Percentiles rank a stretch among this genome's conserved stretches.
These are phyloP conservation scores for Ochlodes sylvanus DNA, from an alignment of 2,888 invertebrate species.

Conservation along the genomic window DNA sequence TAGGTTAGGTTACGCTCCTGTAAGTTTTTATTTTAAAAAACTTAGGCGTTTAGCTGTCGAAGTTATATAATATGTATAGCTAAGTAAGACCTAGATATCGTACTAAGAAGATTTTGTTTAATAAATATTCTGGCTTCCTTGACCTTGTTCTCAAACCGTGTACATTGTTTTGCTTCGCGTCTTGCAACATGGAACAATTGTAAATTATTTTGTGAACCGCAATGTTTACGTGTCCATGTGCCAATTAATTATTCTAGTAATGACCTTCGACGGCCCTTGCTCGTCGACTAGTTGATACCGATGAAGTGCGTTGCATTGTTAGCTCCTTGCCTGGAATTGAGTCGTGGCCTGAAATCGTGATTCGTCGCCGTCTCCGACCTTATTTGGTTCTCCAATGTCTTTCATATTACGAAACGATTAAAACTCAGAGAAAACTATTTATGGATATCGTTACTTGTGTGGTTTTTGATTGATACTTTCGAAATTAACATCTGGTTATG, in stretches of 20 bases:
- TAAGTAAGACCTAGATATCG: constrained; percentile 4
- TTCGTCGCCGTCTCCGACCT: constrained; percentile 41
- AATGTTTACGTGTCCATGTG: constrained; percentile 59
- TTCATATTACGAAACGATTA: constrained; percentile 40
- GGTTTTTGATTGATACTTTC: constrained; percentile 20
- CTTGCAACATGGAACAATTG: constrained; percentile 64
- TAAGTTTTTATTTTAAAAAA: background rate
- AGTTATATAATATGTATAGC: constrained; percentile 11
- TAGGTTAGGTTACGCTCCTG: background rate
- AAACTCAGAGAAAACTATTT: constrained; percentile 23
- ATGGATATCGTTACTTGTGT: constrained; percentile 6
- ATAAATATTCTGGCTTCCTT: constrained; percentile 55
- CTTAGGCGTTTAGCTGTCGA: constrained; percentile 37
- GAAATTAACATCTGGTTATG: constrained; percentile 10
- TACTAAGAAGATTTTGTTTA: constrained; percentile 47
- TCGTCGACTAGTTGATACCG: constrained; percentile 39
- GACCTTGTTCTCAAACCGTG: constrained; percentile 60
- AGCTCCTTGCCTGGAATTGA: constrained; percentile 52
- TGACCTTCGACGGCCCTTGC: constrained; percentile 61
- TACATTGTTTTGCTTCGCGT: constrained; percentile 65
- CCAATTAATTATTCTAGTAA: constrained; percentile 52
- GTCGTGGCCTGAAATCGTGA: constrained; percentile 50
- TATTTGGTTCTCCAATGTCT: constrained; percentile 41
- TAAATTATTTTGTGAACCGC: constrained; percentile 65
- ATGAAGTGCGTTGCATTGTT: constrained; percentile 44